Base-by-base conservation (phyloP, 2,797 vertebrate genomes). In the Columba guinea region DNA sequence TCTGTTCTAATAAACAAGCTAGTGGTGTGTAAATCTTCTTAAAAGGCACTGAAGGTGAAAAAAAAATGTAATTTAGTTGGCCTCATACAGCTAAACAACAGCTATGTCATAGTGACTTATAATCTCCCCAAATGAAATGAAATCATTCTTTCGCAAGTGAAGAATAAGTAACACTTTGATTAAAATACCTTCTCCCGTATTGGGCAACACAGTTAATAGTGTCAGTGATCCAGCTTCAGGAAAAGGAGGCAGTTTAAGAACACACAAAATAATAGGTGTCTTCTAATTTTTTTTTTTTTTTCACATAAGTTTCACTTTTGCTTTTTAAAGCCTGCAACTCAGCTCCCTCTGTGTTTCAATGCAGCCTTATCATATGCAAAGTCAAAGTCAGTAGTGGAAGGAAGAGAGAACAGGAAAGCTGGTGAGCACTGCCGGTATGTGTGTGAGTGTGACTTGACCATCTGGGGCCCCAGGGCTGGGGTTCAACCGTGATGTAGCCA, bases 71-170 rank as follows among this genome's bases (percentile, higher is more conserved):
- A 37, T 95, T 96, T 87, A 94, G 52, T 89, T 74, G 56, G 89
- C 96, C 97, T 97, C 87, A 98, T 97, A 97, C 95, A 97, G 97
- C 97, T 98, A 98, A 98, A 98, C 97, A 98, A 98, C 96, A 98
- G 97, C 98, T 98, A 98, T 98, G 95, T 98, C 98, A 98, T 97
- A 98, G 86, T 92, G 46, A 85, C 96, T 97, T 98, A 88, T 97
- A 98, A 98, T 93, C 41, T 96, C 96, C 97, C 95, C 93, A 96
- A 97, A 97, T 95, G 97, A 91, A 68, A 93, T 79, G 39, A 97
- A 97, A 90, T 92, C 68, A 98, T 97, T 98, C 97, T 98, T 98
- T 97, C 92, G 97, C 97, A 98, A 98, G 91, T 97, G 98, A 98
- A 98, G 97, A 98, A 98, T 97, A 98, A 98, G 98, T 93, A 97